phyloP scores from a whole-genome alignment of 23 tunicate genomes.

The Halocynthia roretzi region DNA sequence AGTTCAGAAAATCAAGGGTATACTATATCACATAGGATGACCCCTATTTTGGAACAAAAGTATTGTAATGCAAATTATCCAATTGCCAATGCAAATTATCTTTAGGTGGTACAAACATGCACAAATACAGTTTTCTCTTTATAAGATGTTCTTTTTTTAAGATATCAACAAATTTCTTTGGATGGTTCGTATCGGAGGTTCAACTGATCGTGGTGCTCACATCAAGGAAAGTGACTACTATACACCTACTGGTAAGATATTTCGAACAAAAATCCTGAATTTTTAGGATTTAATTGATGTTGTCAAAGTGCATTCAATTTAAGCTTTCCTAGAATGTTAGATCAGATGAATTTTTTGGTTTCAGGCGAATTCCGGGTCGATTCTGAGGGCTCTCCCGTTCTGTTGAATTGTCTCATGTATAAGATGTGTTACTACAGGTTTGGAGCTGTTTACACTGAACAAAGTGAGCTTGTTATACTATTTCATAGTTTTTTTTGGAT shows the following conservation, averaged over 20 bases:
- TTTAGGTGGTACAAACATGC: no score
- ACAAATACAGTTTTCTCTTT: background rate
- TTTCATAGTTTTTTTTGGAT: background rate
- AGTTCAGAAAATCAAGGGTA: no score
- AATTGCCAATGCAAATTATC: no score
- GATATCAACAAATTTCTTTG: constrained; percentile 98
- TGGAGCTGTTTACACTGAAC: constrained; percentile 93
- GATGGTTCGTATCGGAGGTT: constrained; percentile 97
- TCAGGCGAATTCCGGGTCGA: constrained; percentile 87
- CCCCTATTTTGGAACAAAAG: no score
- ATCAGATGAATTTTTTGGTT: no score
- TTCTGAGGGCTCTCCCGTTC: constrained; percentile 91
- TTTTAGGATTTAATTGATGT: background rate
- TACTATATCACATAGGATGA: no score
- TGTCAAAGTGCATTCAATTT: no score
- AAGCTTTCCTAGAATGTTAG: no score
- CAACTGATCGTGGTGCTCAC: constrained; percentile 78
- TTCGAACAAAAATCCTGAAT: background rate
- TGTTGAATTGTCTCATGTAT: constrained; percentile 97
- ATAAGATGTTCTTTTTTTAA: background rate
- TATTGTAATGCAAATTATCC: no score
- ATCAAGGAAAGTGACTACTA: constrained; percentile 86
- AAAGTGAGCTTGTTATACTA: constrained; percentile 44
- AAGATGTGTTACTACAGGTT: constrained; percentile 98
- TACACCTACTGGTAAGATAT: constrained; percentile 65